Evolutionary conservation across 2,113 vertebrate species (phyloP), one percentile per base, ranked within the genome.

Genomic region (Antechinus stuartii): DNA sequence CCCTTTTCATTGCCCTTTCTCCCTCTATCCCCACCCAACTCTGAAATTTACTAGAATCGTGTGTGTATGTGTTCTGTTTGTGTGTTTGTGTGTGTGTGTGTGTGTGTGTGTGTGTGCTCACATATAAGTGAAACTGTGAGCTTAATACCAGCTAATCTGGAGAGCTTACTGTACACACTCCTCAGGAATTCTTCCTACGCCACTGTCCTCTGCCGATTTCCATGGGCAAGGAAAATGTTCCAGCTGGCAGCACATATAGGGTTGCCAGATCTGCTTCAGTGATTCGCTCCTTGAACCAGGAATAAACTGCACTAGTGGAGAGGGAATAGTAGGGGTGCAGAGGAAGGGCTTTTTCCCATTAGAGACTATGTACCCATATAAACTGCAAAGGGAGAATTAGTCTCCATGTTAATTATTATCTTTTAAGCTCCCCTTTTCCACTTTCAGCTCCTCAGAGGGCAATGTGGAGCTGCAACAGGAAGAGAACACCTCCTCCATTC

Each of bases 81-180:
- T 7, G 61, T 68, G 61, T 68, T 30, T 68, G 30, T 68, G 57
- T 68, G 61, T 68, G 61, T 68, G 61, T 68, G 61, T 68, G 61
- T 68, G 61, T 68, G 11, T 68, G 35, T 76, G 35, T 84, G 35
- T 42, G n/a, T 22, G 68, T 84, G 68, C n/a, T 35, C n/a, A 35
- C 42, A 19, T 23, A 23, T 42, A 84, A 84, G n/a, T 84, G 68
- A 23, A 42, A 84, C 68, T 84, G 68, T 84, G 68, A 84, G 68
- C n/a, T 23, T 84, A 42, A 84, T 84, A 84, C 68, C n/a, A 84
- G n/a, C 68, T 84, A 84, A 84, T 84, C 68, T 84, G 68, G 68
- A 84, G 68, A 84, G 68, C n/a, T 84, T 84, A 84, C 68, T 84
- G 68, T 84, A 84, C 68, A 84, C 68, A 84, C 68, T 84, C n/a